phyloP scores from a whole-genome alignment of 2,113 vertebrate genomes.

The Dromaius novaehollandiae region DNA sequence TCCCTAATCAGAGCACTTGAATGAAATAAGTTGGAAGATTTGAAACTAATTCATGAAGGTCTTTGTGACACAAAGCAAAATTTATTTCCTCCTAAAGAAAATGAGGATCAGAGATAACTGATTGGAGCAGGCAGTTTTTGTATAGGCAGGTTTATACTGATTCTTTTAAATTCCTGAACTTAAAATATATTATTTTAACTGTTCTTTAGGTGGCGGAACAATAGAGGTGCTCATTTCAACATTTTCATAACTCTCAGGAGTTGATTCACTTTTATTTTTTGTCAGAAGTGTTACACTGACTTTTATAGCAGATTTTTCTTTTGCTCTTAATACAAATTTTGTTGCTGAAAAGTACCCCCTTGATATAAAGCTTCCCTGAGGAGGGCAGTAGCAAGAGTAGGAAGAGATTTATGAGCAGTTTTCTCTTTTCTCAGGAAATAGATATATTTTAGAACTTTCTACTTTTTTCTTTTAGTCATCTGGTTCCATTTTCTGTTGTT shows the following conservation, averaged over 20 bases:
- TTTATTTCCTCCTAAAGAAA: neutral
- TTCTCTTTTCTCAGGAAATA: neutral
- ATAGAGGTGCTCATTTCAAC: neutral
- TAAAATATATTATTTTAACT: neutral
- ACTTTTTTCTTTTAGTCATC: neutral
- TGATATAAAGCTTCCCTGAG: neutral
- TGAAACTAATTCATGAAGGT: neutral
- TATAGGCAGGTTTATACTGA: neutral
- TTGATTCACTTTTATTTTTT: neutral
- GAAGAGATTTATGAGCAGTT: neutral
- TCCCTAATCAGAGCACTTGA: neutral
- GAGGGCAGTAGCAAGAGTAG: neutral
- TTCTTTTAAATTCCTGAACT: neutral
- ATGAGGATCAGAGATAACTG: neutral
- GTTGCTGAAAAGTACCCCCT: neutral
- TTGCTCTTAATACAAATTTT: neutral
- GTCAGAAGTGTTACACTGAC: neutral
- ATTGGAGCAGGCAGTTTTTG: neutral
- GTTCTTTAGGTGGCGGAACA: neutral
- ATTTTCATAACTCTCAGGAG: neutral
- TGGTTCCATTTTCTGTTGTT: constrained; percentile 15
- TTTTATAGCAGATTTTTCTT: neutral
- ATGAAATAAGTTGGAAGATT: neutral
- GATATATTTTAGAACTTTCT: neutral
- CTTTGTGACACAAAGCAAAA: neutral